Evolutionary conservation across 2,888 invertebrate species (phyloP).

Genomic region (Troglohyphantes excavatus): DNA sequence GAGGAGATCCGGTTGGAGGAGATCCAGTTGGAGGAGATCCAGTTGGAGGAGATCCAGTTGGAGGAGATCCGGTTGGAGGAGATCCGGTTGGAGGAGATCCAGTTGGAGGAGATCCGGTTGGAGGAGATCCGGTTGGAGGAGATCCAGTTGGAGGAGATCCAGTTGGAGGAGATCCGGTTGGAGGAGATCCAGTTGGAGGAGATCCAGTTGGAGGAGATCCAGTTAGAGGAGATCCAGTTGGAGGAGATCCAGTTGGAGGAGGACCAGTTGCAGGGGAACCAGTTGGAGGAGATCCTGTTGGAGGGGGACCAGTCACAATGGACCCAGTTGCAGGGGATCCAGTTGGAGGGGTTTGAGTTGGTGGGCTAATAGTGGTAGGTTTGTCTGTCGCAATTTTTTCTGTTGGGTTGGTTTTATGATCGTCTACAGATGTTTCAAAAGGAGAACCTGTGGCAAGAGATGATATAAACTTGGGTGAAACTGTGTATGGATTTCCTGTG

Average conservation of each 20-base stretch:
- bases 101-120: slow-evolving; percentile 18
- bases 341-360: background rate
- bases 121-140: background rate
- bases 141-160: background rate
- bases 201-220: background rate
- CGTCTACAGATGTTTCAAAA: background rate
- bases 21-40: background rate
- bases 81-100: background rate
- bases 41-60: background rate
- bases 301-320: background rate
- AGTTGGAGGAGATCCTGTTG: background rate
- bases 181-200: background rate
- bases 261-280: background rate
- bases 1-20: background rate
- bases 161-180: background rate
- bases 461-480: slow-evolving; percentile 36
- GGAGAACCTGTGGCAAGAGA: slow-evolving; percentile 20
- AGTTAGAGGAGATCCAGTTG: background rate
- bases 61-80: background rate
- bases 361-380: background rate
- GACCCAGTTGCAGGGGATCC: background rate
- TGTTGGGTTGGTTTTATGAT: background rate
- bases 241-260: background rate
- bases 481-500: background rate
- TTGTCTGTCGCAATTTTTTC: background rate